Percentiles rank a stretch among this genome's conserved stretches.
These are phyloP conservation scores for Silvanus unidentatus DNA, from an alignment of 2,888 invertebrate species.

Conservation along the genomic window DNA sequence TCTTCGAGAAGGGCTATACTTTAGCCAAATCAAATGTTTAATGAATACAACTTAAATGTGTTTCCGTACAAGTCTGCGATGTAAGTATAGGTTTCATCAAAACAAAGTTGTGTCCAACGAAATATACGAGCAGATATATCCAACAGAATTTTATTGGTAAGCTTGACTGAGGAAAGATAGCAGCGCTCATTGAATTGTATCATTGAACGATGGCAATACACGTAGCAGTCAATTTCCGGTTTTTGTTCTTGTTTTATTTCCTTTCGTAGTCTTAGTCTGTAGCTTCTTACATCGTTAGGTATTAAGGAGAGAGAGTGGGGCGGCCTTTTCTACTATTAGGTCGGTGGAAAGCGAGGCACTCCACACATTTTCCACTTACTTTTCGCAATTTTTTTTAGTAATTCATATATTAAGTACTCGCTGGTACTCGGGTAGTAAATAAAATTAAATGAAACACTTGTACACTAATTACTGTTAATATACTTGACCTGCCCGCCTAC, in stretches of 20 bases:
- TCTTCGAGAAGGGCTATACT: no score
- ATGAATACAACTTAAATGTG: constrained; percentile 13
- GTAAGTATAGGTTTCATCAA: constrained; percentile 16
- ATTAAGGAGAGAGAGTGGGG: background rate
- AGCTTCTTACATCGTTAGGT: constrained; percentile 24
- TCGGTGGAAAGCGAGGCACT: no score
- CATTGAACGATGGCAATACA: constrained; percentile 30
- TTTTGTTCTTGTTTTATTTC: constrained; percentile 33
- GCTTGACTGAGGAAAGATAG: constrained; percentile 4
- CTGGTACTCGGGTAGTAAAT: no score
- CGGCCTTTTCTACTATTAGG: no score
- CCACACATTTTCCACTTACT: no score
- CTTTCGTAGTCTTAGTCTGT: constrained; percentile 23
- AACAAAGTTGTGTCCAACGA: constrained; percentile 13
- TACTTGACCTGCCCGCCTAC: no score
- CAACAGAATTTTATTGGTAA: constrained; percentile 5
- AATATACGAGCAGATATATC: background rate
- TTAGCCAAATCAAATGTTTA: constrained; percentile 10
- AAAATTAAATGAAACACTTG: background rate
- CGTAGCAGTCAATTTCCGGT: constrained; percentile 36
- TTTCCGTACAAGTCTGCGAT: constrained; percentile 11
- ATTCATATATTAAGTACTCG: no score
- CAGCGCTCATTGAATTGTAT: constrained; percentile 27
- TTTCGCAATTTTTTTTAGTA: no score
- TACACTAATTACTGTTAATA: no score